Conservation (phyloP, 1,140 invertebrate genomes). For the Heliconius nattereri region DNA sequence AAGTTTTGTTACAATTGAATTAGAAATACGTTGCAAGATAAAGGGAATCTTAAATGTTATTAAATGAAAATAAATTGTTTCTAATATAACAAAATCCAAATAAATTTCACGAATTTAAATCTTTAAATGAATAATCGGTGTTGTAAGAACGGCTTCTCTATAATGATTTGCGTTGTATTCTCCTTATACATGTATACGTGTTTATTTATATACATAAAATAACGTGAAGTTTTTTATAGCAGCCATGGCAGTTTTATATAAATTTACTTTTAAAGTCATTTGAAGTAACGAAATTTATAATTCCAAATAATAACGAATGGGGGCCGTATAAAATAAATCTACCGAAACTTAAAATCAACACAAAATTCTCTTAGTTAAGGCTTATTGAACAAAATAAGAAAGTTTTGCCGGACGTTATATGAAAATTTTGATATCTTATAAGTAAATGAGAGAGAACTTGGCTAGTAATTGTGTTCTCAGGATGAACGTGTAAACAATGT, state of each 20-base stretch:
- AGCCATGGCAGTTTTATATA: background rate
- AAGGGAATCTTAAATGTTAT: too few relatives aligned
- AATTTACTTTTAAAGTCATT: background rate
- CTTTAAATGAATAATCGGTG: too few relatives aligned
- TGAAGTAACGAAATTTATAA: background rate
- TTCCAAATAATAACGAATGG: background rate
- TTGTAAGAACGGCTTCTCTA: too few relatives aligned
- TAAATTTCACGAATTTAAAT: too few relatives aligned
- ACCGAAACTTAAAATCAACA: background rate
- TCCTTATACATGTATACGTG: too few relatives aligned
- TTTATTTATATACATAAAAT: too few relatives aligned
- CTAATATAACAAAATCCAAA: too few relatives aligned
- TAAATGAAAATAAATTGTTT: too few relatives aligned
- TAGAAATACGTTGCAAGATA: too few relatives aligned
- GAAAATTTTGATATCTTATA: constrained; percentile 9
- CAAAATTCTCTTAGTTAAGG: background rate
- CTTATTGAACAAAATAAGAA: constrained; percentile 17
- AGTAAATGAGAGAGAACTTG: constrained; percentile 15
- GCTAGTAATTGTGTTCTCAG: constrained; percentile 27
- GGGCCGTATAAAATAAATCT: background rate
- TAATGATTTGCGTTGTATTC: too few relatives aligned
- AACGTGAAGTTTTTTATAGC: background rate
- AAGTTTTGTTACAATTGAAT: too few relatives aligned
- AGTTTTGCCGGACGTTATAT: constrained; percentile 21
- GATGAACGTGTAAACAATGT: constrained; percentile 24